Evolutionary conservation across 2,888 invertebrate genomes (phyloP).

Genomic region (Drosophila subquinaria): DNA sequence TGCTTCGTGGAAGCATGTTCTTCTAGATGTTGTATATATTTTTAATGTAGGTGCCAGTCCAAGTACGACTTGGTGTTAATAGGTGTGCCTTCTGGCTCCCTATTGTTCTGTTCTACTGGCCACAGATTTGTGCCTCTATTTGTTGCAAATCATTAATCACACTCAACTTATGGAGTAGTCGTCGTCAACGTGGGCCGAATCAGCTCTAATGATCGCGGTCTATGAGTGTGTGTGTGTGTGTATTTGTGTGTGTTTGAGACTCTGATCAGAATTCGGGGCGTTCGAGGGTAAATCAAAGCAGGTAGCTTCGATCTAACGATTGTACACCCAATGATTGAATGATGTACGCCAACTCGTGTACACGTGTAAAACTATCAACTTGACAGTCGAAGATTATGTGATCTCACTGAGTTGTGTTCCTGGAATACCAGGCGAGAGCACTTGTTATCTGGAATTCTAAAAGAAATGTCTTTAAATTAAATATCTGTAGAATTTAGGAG

Average conservation of each 20-base stretch:
- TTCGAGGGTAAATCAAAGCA: constrained; percentile 48
- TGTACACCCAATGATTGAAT: constrained; percentile 52
- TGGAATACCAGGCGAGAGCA: constrained; percentile 20
- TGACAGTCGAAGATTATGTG: constrained; percentile 56
- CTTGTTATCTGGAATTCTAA: neutral
- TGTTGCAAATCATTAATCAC: constrained; percentile 72
- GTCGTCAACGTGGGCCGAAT: constrained; percentile 56
- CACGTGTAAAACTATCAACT: constrained; percentile 60
- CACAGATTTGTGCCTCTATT: constrained; percentile 69
- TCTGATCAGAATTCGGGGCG: constrained; percentile 27
- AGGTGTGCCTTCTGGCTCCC: constrained; percentile 69
- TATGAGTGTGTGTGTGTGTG: neutral
- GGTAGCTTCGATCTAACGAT: constrained; percentile 53
- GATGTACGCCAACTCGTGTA: constrained; percentile 53
- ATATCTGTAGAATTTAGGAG: neutral
- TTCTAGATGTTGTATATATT: constrained; percentile 18
- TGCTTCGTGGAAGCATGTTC: constrained; percentile 61
- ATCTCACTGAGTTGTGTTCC: constrained; percentile 36
- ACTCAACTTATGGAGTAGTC: constrained; percentile 62
- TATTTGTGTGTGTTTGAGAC: constrained; percentile 1
- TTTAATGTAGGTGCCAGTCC: constrained; percentile 56
- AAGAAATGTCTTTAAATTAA: neutral
- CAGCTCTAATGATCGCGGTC: constrained; percentile 54
- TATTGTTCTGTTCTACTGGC: constrained; percentile 72
- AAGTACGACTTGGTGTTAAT: constrained; percentile 72